A percentile compares a stretch with the other conserved stretches of the same genome.
Conservation (phyloP, 2,797 vertebrate genomes). For the Balearica regulorum region DNA sequence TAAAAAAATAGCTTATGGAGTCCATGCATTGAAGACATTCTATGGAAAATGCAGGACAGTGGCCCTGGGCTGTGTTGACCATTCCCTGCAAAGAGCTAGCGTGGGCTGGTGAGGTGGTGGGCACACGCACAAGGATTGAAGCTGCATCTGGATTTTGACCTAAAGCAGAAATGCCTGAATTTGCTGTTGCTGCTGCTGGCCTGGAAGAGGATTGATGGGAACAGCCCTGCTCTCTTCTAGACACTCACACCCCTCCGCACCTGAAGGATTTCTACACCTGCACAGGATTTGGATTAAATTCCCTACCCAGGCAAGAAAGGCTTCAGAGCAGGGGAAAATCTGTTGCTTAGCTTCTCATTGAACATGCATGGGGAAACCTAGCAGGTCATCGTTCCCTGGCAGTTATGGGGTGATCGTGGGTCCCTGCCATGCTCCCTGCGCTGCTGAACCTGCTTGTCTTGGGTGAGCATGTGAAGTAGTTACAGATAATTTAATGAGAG, state of each 20-base stretch:
- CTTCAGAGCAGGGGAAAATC: background rate
- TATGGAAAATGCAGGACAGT: background rate
- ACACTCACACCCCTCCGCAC: accelerated
- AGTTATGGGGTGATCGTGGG: accelerated
- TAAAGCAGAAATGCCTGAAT: background rate
- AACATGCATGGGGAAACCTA: accelerated
- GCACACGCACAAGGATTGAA: background rate
- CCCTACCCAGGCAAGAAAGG: background rate
- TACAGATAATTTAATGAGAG: background rate
- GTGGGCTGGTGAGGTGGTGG: background rate
- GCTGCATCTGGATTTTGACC: background rate
- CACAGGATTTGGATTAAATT: background rate
- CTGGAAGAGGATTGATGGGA: background rate
- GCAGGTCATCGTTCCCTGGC: background rate
- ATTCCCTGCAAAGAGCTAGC: background rate
- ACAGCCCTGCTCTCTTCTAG: background rate
- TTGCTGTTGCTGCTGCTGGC: background rate
- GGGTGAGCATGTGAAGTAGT: background rate
- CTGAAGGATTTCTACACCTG: background rate
- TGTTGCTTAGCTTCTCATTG: background rate
- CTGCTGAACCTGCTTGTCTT: background rate
- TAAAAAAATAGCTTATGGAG: background rate
- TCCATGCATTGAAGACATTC: background rate
- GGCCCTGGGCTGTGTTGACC: background rate
- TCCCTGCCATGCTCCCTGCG: accelerated